These are phyloP conservation scores for Moxostoma hubbsi DNA, from an alignment of 2,797 vertebrate genomes.

Conservation along the genomic window DNA sequence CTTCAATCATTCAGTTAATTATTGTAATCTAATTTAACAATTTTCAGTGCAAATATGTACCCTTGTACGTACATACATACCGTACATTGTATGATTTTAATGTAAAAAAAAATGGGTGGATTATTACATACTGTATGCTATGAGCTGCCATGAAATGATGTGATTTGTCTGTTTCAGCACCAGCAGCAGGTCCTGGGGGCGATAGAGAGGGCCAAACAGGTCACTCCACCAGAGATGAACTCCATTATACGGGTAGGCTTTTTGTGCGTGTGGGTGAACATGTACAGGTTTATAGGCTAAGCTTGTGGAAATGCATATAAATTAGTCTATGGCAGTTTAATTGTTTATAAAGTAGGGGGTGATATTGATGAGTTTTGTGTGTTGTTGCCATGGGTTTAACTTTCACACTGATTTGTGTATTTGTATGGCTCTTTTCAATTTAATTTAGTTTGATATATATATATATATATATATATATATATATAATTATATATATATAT, in stretches of 20 bases:
- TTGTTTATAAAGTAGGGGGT: not conserved
- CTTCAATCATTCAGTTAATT: not conserved
- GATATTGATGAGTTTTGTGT: not conserved
- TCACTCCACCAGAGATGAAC: slow-evolving; percentile 97
- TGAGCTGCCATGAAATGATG: not conserved
- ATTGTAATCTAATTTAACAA: not conserved
- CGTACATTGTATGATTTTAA: too few species aligned
- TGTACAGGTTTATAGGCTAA: slow-evolving; percentile 7
- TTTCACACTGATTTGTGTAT: not conserved
- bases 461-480: too few species aligned
- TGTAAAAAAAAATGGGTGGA: too few species aligned
- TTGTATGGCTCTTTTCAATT: slow-evolving; percentile 39
- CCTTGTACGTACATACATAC: too few species aligned
- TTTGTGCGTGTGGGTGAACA: not conserved
- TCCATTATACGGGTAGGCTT: slow-evolving; percentile 94
- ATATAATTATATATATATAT: too few species aligned
- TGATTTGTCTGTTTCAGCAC: slow-evolving; percentile 79
- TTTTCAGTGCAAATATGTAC: not conserved
- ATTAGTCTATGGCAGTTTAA: not conserved
- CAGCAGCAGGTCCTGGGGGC: slow-evolving; percentile 98
- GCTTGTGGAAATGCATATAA: not conserved
- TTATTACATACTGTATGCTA: not conserved
- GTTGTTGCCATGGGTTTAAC: not conserved
- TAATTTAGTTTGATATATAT: too few species aligned
- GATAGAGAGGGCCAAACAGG: slow-evolving; percentile 97